These are phyloP conservation scores for Busseola fusca DNA, from an alignment of 2,888 invertebrate genomes.

Conservation along the genomic window DNA sequence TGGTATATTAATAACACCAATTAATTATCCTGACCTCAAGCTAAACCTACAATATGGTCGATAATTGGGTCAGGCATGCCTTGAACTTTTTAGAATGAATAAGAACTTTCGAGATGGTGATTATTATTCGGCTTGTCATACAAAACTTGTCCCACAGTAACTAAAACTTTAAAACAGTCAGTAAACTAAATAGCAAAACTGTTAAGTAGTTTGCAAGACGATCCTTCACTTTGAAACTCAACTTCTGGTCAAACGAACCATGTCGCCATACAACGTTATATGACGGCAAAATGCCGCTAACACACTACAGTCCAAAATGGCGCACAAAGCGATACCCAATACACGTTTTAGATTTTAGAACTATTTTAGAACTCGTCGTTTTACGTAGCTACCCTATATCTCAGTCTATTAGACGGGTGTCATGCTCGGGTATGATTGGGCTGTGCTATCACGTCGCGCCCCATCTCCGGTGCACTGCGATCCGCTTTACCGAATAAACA, in stretches of 20 bases:
- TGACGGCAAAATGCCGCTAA: slow-evolving; percentile 14
- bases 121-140: background rate
- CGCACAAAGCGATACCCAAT: slow-evolving; percentile 10
- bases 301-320: slow-evolving; percentile 2
- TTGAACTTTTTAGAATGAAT: background rate
- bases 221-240: slow-evolving; percentile 24
- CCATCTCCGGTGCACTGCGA: slow-evolving; percentile 68
- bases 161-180: slow-evolving; percentile 33
- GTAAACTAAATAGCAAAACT: slow-evolving; percentile 34
- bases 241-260: slow-evolving; percentile 29
- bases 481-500: slow-evolving; percentile 63
- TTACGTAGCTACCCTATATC: slow-evolving; percentile 33
- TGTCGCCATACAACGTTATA: slow-evolving; percentile 10
- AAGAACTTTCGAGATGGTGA: background rate
- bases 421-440: slow-evolving; percentile 64
- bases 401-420: slow-evolving; percentile 51
- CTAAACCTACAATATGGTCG: background rate
- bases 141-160: background rate
- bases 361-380: slow-evolving; percentile 17
- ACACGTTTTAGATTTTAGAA: slow-evolving; percentile 44
- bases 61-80: slow-evolving; percentile 2
- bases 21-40: slow-evolving; percentile 29
- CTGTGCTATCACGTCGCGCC: slow-evolving; percentile 62
- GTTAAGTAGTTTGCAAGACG: slow-evolving; percentile 25
- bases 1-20: slow-evolving; percentile 32